Conservation (phyloP, 2,888 invertebrate genomes). For the Platerodrilus igneus region DNA sequence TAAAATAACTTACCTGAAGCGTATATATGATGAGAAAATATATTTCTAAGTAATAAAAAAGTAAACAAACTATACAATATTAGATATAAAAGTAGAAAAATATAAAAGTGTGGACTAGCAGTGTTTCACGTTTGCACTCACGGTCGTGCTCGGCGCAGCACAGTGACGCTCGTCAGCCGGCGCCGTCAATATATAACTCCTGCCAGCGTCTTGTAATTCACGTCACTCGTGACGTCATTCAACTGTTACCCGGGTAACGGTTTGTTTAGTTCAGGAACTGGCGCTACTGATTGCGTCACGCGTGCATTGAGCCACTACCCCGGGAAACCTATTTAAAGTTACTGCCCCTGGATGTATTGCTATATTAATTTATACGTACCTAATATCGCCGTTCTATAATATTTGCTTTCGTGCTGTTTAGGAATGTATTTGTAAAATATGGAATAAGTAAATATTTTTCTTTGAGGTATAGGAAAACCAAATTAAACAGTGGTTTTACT, state of each 20-base stretch:
- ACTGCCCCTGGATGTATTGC: slow-evolving; percentile 17
- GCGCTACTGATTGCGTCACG: slow-evolving; percentile 57
- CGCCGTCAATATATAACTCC: slow-evolving; percentile 47
- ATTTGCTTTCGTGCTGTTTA: no score
- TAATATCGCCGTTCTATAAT: no score
- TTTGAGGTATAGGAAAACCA: no score
- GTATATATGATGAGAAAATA: slow-evolving; percentile 44
- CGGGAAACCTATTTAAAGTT: slow-evolving; percentile 27
- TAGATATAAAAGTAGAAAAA: slow-evolving; percentile 48
- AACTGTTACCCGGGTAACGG: slow-evolving; percentile 43
- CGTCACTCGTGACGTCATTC: slow-evolving; percentile 41
- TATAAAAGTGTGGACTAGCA: slow-evolving; percentile 48
- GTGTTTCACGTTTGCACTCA: slow-evolving; percentile 41
- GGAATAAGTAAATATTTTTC: no score
- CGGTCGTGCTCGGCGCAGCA: slow-evolving; percentile 43
- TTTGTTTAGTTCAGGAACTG: slow-evolving; percentile 51
- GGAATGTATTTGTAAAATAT: no score
- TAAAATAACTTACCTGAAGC: slow-evolving; percentile 46
- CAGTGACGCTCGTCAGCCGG: slow-evolving; percentile 41
- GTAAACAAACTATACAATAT: slow-evolving; percentile 47
- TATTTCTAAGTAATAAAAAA: slow-evolving; percentile 42
- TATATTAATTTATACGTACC: background rate
- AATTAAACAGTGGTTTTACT: no score
- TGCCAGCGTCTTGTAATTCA: slow-evolving; percentile 40
- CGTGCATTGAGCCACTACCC: slow-evolving; percentile 47